Base-by-base conservation (phyloP, 2,113 vertebrate genomes). In the Balaenoptera acutorostrata region DNA sequence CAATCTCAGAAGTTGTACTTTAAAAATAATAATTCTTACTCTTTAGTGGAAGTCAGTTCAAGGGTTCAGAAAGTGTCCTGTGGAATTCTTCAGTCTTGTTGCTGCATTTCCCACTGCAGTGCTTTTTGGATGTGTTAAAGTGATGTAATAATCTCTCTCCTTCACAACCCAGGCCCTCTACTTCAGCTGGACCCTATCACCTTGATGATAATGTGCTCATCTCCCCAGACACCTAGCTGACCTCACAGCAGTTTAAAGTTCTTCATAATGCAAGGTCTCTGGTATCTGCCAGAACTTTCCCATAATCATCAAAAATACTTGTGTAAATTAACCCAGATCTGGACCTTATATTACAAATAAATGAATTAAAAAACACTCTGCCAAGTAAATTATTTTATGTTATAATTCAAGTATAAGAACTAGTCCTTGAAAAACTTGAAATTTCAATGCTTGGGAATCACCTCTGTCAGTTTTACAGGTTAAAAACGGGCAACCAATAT, bases 331-430 rank as follows among this genome's bases (percentile, higher is more conserved):
- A 36, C 3, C 31, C 5, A 85, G 3, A 63, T 23, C 4, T 41
- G 21, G 31, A 46, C 12, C 23, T 74, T 66, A 72, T 17, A 80
- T 83, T 82, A 87, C n/a, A 95, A 66, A 64, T 41, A 18, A 63
- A n/a, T 72, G 29, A 14, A 57, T 74, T n/a, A 39, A 36, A 68
- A 95, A 92, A 64, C 6, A 68, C 14, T 14, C 12, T 82, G 80
- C 31, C 57, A 93, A 57, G 27, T n/a, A 52, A 90, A 81, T 85
- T 88, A 44, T 94, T 74, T 78, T 27, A 57, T 25, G 13, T 36
- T 80, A 55, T 55, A 57, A 55, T 61, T 75, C 21, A 83, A 61
- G 1, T 84, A 2, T 80, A 92, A 72, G 29, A 61, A 77, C 41
- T 63, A 18, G 12, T 86, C 20, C 39, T 4, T 63, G 14, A 80